Conservation (phyloP, 2,888 invertebrate species). For the Cataglyphis albicans region DNA sequence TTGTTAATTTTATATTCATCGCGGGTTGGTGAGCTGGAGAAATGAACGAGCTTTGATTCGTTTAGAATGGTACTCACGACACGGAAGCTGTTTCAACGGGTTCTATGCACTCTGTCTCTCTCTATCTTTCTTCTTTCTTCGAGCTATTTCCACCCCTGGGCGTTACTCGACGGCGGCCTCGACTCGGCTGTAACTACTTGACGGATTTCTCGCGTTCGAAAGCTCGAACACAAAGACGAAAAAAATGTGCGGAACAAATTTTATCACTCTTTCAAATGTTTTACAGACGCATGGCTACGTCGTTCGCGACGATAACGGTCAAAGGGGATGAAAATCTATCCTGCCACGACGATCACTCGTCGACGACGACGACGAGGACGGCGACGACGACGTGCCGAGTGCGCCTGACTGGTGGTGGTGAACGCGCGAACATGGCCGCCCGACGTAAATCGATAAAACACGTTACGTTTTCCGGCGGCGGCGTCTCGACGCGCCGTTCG, state of each 20-base stretch:
- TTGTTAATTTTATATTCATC: slow-evolving; percentile 31
- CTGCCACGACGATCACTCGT: slow-evolving; percentile 47
- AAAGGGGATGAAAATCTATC: not conserved
- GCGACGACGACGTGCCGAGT: slow-evolving; percentile 71
- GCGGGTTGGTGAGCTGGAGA: not conserved
- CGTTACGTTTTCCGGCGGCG: slow-evolving; percentile 83
- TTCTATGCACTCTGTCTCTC: not conserved
- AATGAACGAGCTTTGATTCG: not conserved
- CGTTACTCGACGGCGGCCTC: slow-evolving; percentile 35
- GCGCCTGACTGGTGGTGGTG: slow-evolving; percentile 79
- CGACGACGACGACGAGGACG: slow-evolving; percentile 65
- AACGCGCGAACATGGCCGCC: slow-evolving; percentile 79
- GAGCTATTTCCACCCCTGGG: slow-evolving; percentile 48
- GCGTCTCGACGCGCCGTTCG: slow-evolving; percentile 74
- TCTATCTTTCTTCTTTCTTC: slow-evolving; percentile 47
- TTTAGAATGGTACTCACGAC: slow-evolving; percentile 63
- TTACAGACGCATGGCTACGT: slow-evolving; percentile 73
- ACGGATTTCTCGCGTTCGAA: slow-evolving; percentile 19
- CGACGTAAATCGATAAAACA: slow-evolving; percentile 82
- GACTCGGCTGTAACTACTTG: slow-evolving; percentile 39
- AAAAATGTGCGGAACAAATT: not conserved
- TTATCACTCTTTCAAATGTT: slow-evolving; percentile 39
- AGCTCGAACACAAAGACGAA: not conserved
- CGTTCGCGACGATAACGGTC: slow-evolving; percentile 59
- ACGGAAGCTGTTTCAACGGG: slow-evolving; percentile 31